A percentile compares a stretch with the other conserved stretches of the same genome.
These are phyloP conservation scores for Porphyrio hochstetteri DNA, from an alignment of 2,113 vertebrate species.

Conservation along the genomic window DNA sequence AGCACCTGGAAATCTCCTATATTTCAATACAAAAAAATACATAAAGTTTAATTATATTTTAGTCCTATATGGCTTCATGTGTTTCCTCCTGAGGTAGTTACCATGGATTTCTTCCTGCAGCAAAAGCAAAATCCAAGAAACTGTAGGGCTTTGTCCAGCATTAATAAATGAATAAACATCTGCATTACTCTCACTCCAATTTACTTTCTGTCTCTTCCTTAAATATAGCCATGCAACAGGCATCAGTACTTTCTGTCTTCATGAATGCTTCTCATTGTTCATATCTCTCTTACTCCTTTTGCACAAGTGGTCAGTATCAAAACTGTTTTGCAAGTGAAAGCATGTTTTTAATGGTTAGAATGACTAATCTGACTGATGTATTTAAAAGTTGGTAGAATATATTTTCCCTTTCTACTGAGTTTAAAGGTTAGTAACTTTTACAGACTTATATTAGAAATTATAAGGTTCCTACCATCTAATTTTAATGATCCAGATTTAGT, in stretches of 20 bases:
- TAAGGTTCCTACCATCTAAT: neutral
- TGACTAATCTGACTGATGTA: neutral
- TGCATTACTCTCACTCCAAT: neutral
- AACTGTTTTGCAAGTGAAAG: neutral
- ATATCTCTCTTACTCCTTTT: neutral
- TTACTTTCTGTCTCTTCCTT: neutral
- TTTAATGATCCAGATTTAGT: neutral
- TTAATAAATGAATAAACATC: neutral
- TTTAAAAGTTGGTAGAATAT: neutral
- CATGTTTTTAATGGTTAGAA: neutral
- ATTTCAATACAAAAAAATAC: neutral
- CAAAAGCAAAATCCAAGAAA: neutral
- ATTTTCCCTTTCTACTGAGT: neutral
- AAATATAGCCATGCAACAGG: neutral
- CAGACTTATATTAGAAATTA: neutral
- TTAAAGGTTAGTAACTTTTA: neutral
- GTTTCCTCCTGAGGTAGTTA: neutral
- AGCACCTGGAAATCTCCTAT: neutral
- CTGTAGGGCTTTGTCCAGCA: neutral
- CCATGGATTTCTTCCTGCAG: neutral
- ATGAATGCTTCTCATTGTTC: neutral
- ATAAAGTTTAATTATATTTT: neutral
- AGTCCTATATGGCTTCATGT: fast-evolving
- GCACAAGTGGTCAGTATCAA: neutral
- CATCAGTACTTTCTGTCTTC: neutral